Conservation (phyloP, 2,113 vertebrate genomes). For the Ranitomeya imitator region DNA sequence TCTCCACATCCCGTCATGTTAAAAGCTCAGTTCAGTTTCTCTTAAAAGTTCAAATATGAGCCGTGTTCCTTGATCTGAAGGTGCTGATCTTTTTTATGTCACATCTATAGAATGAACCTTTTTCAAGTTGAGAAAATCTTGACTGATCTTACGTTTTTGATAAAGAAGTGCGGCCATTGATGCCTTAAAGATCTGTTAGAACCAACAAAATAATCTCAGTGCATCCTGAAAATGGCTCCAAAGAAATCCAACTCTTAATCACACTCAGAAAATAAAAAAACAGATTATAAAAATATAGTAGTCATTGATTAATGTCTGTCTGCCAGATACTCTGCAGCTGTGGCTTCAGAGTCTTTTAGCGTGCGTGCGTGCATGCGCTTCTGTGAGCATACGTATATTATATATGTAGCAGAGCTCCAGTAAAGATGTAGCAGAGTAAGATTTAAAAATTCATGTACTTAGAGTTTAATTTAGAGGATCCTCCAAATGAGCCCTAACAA, state of each 20-base stretch:
- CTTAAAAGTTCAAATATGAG: slow-evolving; percentile 49
- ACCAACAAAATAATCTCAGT: not conserved
- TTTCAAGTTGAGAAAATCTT: slow-evolving; percentile 37
- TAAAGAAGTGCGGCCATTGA: not conserved
- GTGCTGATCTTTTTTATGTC: slow-evolving; percentile 54
- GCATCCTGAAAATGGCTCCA: not conserved
- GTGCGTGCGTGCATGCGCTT: not conserved
- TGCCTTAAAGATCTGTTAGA: not conserved
- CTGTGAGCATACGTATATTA: not conserved
- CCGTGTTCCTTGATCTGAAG: slow-evolving; percentile 49
- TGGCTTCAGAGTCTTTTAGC: not conserved
- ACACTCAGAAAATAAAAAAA: not conserved
- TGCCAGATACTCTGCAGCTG: not conserved
- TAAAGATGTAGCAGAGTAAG: not conserved
- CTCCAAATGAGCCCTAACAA: too few relatives aligned
- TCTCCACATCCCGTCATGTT: slow-evolving; percentile 17
- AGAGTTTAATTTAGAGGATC: too few relatives aligned
- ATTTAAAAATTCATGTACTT: too few relatives aligned
- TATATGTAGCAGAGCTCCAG: too few relatives aligned
- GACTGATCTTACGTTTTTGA: slow-evolving; percentile 46
- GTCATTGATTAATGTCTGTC: not conserved
- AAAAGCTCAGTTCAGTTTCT: slow-evolving; percentile 41
- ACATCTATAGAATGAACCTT: slow-evolving; percentile 48
- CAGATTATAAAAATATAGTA: not conserved
- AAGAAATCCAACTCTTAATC: not conserved